Evolutionary conservation across 2,888 invertebrate species (phyloP).

Genomic region (Cerceris rybyensis): DNA sequence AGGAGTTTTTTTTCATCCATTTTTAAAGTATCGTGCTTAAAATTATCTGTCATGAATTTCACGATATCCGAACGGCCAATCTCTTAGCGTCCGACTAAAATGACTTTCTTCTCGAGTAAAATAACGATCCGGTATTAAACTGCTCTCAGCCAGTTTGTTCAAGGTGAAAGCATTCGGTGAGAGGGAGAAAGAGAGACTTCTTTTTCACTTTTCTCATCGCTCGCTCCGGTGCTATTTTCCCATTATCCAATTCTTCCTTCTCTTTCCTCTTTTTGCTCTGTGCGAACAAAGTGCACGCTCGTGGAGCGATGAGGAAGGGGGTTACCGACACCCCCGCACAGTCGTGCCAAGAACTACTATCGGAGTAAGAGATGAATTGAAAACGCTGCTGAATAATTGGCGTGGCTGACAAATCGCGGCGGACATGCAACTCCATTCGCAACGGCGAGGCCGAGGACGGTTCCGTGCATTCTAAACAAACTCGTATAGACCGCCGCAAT

Average conservation of each 20-base stretch:
- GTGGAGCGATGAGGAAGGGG: neutral
- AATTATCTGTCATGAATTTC: too few species aligned
- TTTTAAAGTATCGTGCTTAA: too few species aligned
- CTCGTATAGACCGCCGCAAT: constrained; percentile 62
- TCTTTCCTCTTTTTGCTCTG: neutral
- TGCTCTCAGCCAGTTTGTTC: too few species aligned
- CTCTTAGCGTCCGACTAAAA: too few species aligned
- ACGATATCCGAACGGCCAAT: too few species aligned
- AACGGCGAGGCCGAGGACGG: constrained; percentile 12
- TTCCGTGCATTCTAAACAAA: constrained; percentile 60
- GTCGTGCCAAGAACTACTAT: constrained; percentile 6
- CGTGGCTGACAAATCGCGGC: constrained; percentile 48
- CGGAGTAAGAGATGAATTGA: constrained; percentile 39
- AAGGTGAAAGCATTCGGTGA: too few species aligned
- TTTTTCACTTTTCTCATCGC: too few species aligned
- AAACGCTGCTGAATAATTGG: constrained; percentile 47
- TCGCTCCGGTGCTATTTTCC: too few species aligned
- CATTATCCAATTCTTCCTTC: neutral
- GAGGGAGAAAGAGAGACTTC: too few species aligned
- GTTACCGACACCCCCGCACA: neutral
- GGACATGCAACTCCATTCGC: constrained; percentile 49
- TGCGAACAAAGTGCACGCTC: neutral
- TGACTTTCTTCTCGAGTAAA: too few species aligned
- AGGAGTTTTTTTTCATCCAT: too few species aligned
- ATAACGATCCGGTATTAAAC: too few species aligned